Base-by-base conservation (phyloP, 2,797 vertebrate genomes). In the Lates japonicus region DNA sequence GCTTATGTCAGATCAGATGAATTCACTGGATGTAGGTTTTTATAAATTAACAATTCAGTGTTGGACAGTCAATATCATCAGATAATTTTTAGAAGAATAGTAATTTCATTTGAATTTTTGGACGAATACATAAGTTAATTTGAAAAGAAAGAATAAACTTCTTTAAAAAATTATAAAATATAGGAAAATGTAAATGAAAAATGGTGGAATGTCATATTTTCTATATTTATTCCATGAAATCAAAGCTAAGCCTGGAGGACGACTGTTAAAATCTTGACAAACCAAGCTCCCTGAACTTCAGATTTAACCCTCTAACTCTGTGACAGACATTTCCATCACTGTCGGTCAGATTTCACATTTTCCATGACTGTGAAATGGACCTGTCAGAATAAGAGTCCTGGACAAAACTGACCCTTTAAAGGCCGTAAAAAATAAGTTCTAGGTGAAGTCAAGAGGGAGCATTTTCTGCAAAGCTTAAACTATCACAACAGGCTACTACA, bases 131-230 rank as follows among this genome's bases (percentile, higher is more conserved):
- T 7, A 12, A 13, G 25, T 16, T 29, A 29, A 25, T 55, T 29
- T 29, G 25, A 29, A 55, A 16, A 54, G 5, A 52, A 52, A 29
- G 3, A 31, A 29, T 16, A 14, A 60, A 31, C 0, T 62, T 29
- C 12, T 42, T 10, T 33, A 41, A 39, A 39, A 58, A 58, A 62
- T 61, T 29, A 67, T 51, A 2, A 39, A 33, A 67, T 49, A 12
- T 0, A 65, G 10, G n/a, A 13, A 59, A 51, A 51, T 31, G 2
- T 33, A 8, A 22, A 10, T 22, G 52, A 57, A 39, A 65, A 11
- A 42, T 0, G 17, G 51, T 64, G 82, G 68, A 85, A 88, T 83
- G 78, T 70, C n/a, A 8, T 46, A 22, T 67, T 62, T 72, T 80
- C 9, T 74, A 20, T 31, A 52, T 76, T 44, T 62, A 64, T 54